Evolutionary conservation across 2,888 invertebrate genomes (phyloP).

Genomic region (Melanargia galathea): DNA sequence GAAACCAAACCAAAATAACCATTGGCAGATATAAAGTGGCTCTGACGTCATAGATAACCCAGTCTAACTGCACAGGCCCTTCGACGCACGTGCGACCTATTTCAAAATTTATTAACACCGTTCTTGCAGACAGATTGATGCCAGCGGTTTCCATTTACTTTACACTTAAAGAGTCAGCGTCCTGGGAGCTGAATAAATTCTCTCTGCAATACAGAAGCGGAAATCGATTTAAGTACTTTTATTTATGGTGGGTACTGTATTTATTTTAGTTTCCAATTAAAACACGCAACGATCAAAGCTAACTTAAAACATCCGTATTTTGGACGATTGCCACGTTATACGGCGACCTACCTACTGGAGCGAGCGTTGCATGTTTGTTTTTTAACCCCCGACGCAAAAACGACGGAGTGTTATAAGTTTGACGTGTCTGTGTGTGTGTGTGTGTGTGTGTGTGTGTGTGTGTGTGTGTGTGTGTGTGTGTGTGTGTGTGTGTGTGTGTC

Average conservation of each 20-base stretch:
- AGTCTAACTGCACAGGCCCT: slow-evolving; percentile 63
- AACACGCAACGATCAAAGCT: slow-evolving; percentile 35
- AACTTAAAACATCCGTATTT: slow-evolving; percentile 48
- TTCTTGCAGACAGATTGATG: slow-evolving; percentile 48
- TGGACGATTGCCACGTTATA: slow-evolving; percentile 50
- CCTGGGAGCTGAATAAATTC: slow-evolving; percentile 4
- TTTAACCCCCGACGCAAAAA: no score
- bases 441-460: no score
- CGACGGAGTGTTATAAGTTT: no score
- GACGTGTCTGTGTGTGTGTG: no score
- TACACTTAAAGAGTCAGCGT: neutral
- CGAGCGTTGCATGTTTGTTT: slow-evolving; percentile 28
- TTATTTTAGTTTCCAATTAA: slow-evolving; percentile 20
- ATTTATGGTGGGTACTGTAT: no score
- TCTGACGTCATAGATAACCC: slow-evolving; percentile 70
- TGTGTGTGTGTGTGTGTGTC: no score
- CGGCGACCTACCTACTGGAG: slow-evolving; percentile 39
- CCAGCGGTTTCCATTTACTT: slow-evolving; percentile 32
- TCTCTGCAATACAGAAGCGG: neutral
- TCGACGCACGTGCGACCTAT: slow-evolving; percentile 52
- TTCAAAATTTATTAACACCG: slow-evolving; percentile 39
- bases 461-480: no score
- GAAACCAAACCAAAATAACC: slow-evolving; percentile 36
- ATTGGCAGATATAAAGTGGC: slow-evolving; percentile 46
- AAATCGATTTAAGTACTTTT: neutral